Conservation (phyloP, 1,140 invertebrate genomes). For the Caenorhabditis elegans region WBcel235 BX284602.5:8523001-8523500, state of each 20-base stretch:
- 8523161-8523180: slow-evolving; percentile 45
- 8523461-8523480: too few relatives aligned
- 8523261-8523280: slow-evolving; percentile 54
- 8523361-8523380: slow-evolving; percentile 45
- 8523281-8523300: slow-evolving; percentile 48
- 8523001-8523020: slow-evolving; percentile 54
- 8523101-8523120: slow-evolving; percentile 55
- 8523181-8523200: slow-evolving; percentile 56
- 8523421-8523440: slow-evolving; percentile 45
- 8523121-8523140: slow-evolving; percentile 56
- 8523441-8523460: too few relatives aligned
- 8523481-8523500: too few relatives aligned
- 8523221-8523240: slow-evolving; percentile 36
- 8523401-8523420: slow-evolving; percentile 53
- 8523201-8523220: slow-evolving; percentile 49
- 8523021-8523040: slow-evolving; percentile 43
- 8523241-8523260: too few relatives aligned
- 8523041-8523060: slow-evolving; percentile 52
- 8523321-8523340: slow-evolving; percentile 46
- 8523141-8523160: slow-evolving; percentile 54
- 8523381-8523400: slow-evolving; percentile 56
- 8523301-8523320: slow-evolving; percentile 54
- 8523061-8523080: slow-evolving; percentile 47
- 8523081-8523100: slow-evolving; percentile 56
- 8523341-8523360: slow-evolving; percentile 50